A percentile compares a stretch with the other conserved stretches of the same genome.
Conservation (phyloP, 2,888 invertebrate genomes). For the Chrysotoxum bicinctum region DNA sequence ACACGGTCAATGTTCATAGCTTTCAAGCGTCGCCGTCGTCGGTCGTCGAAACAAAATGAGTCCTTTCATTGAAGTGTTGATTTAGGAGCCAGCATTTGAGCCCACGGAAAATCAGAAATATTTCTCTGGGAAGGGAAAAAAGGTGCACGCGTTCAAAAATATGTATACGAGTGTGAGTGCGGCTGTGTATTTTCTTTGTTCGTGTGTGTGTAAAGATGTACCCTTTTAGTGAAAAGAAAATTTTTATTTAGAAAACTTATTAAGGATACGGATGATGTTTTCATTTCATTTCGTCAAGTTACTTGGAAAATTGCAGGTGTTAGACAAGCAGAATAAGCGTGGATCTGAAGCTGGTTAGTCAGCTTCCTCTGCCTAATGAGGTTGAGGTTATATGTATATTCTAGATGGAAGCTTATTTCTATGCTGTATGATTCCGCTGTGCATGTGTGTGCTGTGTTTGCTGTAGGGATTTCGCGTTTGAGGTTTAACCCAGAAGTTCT, state of each 20-base stretch:
- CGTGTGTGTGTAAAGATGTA: not conserved
- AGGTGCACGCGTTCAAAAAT: not conserved
- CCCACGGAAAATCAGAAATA: slow-evolving; percentile 12
- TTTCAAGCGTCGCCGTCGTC: not conserved
- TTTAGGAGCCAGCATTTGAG: slow-evolving; percentile 32
- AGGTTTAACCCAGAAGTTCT: slow-evolving; percentile 19
- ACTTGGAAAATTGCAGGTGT: slow-evolving; percentile 72
- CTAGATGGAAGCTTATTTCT: not conserved
- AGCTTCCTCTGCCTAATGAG: slow-evolving; percentile 59
- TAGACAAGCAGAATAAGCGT: slow-evolving; percentile 28
- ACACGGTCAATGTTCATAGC: slow-evolving; percentile 69
- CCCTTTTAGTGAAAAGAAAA: slow-evolving; percentile 12
- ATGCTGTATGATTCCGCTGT: not conserved
- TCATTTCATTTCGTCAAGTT: slow-evolving; percentile 72
- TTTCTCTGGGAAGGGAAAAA: not conserved
- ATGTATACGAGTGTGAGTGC: not conserved
- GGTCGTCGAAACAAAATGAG: slow-evolving; percentile 34
- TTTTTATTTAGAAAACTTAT: slow-evolving; percentile 68
- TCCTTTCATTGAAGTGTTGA: slow-evolving; percentile 38
- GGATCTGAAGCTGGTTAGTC: slow-evolving; percentile 52
- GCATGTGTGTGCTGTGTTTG: slow-evolving; percentile 15
- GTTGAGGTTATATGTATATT: slow-evolving; percentile 27
- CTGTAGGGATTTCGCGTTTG: slow-evolving; percentile 48
- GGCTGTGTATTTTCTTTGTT: not conserved
- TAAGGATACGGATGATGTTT: slow-evolving; percentile 67